phyloP scores from a whole-genome alignment of 2,888 invertebrate species.

The Micropterix aruncella region DNA sequence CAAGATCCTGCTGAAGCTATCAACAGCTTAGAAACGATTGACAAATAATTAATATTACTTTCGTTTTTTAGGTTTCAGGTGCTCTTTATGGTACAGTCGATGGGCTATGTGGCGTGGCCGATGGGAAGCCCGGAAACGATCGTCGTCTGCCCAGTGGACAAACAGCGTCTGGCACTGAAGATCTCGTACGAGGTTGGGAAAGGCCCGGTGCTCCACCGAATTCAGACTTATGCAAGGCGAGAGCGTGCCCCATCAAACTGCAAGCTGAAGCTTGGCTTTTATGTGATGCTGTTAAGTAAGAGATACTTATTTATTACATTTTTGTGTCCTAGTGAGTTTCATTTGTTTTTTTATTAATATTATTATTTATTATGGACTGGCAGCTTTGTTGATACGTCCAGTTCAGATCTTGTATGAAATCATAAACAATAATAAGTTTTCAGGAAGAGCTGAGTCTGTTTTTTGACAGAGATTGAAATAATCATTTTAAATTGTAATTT shows the following conservation, averaged over 20 bases:
- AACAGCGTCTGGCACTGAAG: slow-evolving; percentile 42
- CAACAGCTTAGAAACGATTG: too few species aligned
- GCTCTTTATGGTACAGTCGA: slow-evolving; percentile 49
- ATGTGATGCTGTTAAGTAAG: slow-evolving; percentile 53
- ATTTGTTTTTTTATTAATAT: too few species aligned
- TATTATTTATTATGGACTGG: too few species aligned
- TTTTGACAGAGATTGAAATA: too few species aligned
- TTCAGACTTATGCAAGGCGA: slow-evolving; percentile 39
- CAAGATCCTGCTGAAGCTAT: too few species aligned
- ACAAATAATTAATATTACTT: neutral
- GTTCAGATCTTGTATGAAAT: too few species aligned
- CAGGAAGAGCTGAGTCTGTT: too few species aligned
- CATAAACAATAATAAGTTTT: too few species aligned
- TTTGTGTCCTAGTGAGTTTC: too few species aligned
- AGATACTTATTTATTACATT: too few species aligned
- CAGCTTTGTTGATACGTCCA: too few species aligned
- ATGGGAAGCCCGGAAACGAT: slow-evolving; percentile 51
- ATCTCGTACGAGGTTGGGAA: slow-evolving; percentile 70
- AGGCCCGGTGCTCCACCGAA: slow-evolving; percentile 30
- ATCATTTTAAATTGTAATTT: too few species aligned
- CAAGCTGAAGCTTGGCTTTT: slow-evolving; percentile 51
- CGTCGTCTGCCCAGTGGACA: slow-evolving; percentile 54
- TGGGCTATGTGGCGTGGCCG: slow-evolving; percentile 69
- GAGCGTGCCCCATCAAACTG: slow-evolving; percentile 43
- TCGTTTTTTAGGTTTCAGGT: slow-evolving; percentile 32